Base-by-base conservation (phyloP, 2,888 invertebrate genomes). In the Athalia cordata region DNA sequence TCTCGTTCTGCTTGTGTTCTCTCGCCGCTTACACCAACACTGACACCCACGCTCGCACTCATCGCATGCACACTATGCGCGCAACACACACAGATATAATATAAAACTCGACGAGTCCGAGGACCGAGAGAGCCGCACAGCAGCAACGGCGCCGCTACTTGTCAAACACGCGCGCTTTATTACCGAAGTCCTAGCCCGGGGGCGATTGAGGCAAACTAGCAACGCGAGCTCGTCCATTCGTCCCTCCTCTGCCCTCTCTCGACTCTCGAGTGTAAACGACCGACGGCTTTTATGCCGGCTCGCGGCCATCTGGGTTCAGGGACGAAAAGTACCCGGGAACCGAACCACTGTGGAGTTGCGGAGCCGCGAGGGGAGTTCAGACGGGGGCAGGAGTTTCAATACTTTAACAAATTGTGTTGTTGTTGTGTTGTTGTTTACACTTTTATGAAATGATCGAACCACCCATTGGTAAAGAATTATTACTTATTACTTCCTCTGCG, bases 291-390 rank as follows among this genome's bases (percentile, higher is more conserved):
- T 75, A 15, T 11, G 75, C 61, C 74, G 74, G 75, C 75, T 75
- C 75, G 62, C 72, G 75, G 75, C 75, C 75, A 75, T 75, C 75
- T 75, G 75, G 75, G 75, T 75, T 75, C 75, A 75, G 75, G 75
- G 75, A 62, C 75, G 75, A 75, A 75, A 75, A 75, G 62, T 49
- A 62, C 50, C 50, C 75, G 75, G 52, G 59, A 59, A 68, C 52
- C 7, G 43, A 62, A 67, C 55, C 52, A 55, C 52, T 50, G n/a
- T n/a, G n/a, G 8, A 55, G n/a, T 11, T n/a, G n/a, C 3, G 8
- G n/a, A 55, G n/a, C 55, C 55, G 55, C 55, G 62, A 62, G 15
- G 55, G 55, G 55, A 55, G n/a, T 55, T 55, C 55, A 11, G 11
- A 55, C 9, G n/a, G 55, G 11, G 55, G 9, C 55, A 3, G 9